Base-by-base conservation (phyloP, 35 echinoderm and acorn worm genomes). In the Patiria miniata region DNA sequence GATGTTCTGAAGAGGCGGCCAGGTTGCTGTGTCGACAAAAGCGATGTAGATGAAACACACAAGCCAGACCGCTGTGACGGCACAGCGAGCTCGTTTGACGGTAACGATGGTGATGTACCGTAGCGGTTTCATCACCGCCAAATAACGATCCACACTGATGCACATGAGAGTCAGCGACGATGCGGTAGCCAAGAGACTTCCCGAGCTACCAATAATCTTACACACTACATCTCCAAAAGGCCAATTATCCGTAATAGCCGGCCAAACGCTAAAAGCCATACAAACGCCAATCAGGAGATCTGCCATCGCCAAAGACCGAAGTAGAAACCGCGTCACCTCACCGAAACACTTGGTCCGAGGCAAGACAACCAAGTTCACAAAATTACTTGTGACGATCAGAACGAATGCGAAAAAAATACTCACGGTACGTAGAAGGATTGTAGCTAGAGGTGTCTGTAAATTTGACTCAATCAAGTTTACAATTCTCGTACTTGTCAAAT, bases 111-210 rank as follows among this genome's bases (percentile, higher is more conserved):
- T 56, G 82, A 36, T 19, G 29, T 84, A 84, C 15, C 40, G 53
- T 15, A 84, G 32, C 23, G 82, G 82, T 84, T 59, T 84, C 29
- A 52, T 84, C 44, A 84, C 54, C 1, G 82, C 82, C 32, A 84
- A 59, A 22, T 58, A 84, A 23, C 82, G 82, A 84, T 84, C 82
- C 21, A 84, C 21, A 60, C 82, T 84, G 26, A 84, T 84, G 82
- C 82, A 84, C 19, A 54, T 60, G 21, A 84, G 36, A 30, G 82
- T 84, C n/a, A 84, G 53, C 12, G 59, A 39, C 10, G 82, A 84
- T n/a, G 59, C 82, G 5, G 52, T 39, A 12, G 59, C 44, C 39
- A 84, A 33, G 6, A 84, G 36, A 9, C 22, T 60, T 9, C 53
- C 52, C n/a, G 14, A 84, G 36, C 53, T 59, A 55, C 82, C 82